Evolutionary conservation across 2,888 invertebrate species (phyloP), one percentile per base, ranked within the genome.

Genomic region (Nymphalis urticae): DNA sequence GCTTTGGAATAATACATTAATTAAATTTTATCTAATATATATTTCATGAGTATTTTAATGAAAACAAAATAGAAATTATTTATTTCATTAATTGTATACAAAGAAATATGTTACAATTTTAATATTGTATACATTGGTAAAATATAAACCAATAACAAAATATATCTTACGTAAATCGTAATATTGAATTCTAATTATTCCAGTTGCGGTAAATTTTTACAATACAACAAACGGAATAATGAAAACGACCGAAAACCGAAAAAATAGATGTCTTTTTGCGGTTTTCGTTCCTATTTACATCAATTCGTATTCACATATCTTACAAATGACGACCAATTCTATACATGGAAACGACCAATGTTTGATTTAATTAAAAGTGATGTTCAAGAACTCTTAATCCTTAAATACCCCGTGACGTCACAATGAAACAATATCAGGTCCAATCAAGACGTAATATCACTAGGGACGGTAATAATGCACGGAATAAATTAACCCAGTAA

Each of bases 401-500:
- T 66, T 67, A 68, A 72, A 74, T 72, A 68, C 71, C 69, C 75
- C 68, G 67, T 62, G 72, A 72, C 66, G 69, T 71, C 79, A 77
- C 81, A 86, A 83, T 82, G 80, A 82, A 80, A 78, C 81, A 80
- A 82, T 82, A 84, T 83, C 77, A 81, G 76, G 77, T 78, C 79
- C 81, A 85, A 85, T 86, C 84, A 80, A 78, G 76, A 75, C 80
- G 74, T 82, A 82, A 85, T 83, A 84, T 80, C 78, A 77, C 79
- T 73, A 77, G 79, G 79, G 78, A 79, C 78, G 77, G 76, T 75
- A 78, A 77, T 75, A 77, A 78, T 76, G 77, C 77, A 73, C 73
- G 74, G 80, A 81, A 86, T 85, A 84, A 84, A 85, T 85, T 85
- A 80, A 76, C 74, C 79, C 80, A 82, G 82, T 82, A 85, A 85